phyloP scores from a whole-genome alignment of 2,888 invertebrate species.

The Harpalus rubripes region DNA sequence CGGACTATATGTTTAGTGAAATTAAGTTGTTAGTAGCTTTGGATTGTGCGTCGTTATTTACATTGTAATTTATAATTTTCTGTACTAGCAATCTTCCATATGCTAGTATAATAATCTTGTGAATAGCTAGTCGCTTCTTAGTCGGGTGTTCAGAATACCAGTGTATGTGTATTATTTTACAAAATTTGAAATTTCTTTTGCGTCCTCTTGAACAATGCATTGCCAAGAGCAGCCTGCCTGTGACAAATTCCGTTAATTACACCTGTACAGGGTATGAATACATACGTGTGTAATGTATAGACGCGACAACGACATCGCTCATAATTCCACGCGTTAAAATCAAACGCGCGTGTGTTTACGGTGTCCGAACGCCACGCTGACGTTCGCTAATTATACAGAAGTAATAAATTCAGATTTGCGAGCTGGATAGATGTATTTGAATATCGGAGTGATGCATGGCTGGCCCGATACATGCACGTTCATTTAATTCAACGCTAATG shows the following conservation, averaged over 20 bases:
- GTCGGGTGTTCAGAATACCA: no score
- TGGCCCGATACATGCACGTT: conserved; percentile 72
- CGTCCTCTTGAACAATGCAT: neutral
- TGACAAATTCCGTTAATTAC: conserved; percentile 61
- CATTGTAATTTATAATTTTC: no score
- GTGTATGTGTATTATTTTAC: no score
- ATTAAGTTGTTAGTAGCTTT: no score
- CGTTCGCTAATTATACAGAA: conserved; percentile 74
- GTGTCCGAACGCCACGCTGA: conserved; percentile 72
- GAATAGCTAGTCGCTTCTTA: neutral
- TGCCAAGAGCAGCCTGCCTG: neutral
- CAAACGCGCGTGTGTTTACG: conserved; percentile 55
- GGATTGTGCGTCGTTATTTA: no score
- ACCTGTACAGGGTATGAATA: conserved; percentile 43
- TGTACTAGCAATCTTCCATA: no score
- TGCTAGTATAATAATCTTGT: no score
- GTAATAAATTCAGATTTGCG: conserved; percentile 77
- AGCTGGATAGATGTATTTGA: conserved; percentile 75
- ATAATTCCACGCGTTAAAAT: conserved; percentile 59
- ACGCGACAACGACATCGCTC: conserved; percentile 57
- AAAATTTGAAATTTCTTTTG: no score
- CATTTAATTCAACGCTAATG: conserved; percentile 78
- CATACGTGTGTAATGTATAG: conserved; percentile 48
- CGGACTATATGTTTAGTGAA: no score
- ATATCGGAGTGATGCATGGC: conserved; percentile 73